Conservation (phyloP, 2,797 vertebrate genomes). For the Moxostoma hubbsi region DNA sequence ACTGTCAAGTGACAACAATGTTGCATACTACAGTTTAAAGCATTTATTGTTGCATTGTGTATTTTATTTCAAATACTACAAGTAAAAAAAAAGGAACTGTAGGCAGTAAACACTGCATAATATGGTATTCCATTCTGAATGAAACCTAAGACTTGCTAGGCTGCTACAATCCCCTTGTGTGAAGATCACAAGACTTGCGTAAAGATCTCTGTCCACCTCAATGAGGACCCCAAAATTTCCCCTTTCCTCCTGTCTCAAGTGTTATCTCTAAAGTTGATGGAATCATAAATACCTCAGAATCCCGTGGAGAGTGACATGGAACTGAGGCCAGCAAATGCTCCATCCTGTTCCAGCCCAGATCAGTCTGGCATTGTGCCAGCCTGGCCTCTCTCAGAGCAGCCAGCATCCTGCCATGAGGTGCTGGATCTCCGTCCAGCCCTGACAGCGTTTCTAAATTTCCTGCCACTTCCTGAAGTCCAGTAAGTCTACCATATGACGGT, state of each 20-base stretch:
- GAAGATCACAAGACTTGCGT: not conserved
- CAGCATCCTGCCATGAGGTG: constrained; percentile 49
- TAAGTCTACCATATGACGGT: not conserved
- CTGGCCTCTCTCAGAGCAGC: constrained; percentile 46
- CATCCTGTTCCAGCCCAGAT: constrained; percentile 41
- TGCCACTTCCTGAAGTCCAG: constrained; percentile 22
- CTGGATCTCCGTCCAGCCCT: constrained; percentile 35
- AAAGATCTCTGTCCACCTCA: not conserved
- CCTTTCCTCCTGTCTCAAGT: not conserved
- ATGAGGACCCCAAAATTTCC: not conserved
- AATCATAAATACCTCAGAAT: constrained; percentile 54
- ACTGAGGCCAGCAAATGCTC: constrained; percentile 37
- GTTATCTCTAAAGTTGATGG: not conserved
- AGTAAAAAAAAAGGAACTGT: too few species aligned
- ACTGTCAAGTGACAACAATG: too few species aligned
- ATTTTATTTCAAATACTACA: too few species aligned
- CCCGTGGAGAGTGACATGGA: constrained; percentile 42
- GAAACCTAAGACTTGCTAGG: too few species aligned
- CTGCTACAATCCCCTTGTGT: constrained; percentile 1
- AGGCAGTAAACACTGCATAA: too few species aligned
- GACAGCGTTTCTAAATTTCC: constrained; percentile 5
- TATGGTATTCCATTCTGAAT: constrained; percentile 9
- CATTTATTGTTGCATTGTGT: too few species aligned
- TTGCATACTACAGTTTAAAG: too few species aligned
- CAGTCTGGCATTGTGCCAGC: constrained; percentile 30